Conservation (phyloP, 2,113 vertebrate species). For the Numenius arquata region DNA sequence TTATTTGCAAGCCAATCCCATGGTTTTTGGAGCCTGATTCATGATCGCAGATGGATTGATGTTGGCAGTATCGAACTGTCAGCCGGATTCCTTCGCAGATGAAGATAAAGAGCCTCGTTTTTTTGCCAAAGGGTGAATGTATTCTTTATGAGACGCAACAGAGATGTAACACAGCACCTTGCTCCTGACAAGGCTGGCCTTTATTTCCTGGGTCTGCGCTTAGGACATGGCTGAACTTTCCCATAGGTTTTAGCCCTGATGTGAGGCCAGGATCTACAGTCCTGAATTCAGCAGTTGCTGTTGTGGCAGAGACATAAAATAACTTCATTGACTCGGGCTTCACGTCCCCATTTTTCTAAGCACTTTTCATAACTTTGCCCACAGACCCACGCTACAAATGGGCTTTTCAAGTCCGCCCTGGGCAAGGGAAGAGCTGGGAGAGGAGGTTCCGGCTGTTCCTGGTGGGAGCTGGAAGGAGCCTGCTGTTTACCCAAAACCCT, state of each 20-base stretch:
- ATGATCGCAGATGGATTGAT: slow-evolving; percentile 18
- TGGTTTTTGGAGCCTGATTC: neutral
- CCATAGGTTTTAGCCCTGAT: slow-evolving; percentile 19
- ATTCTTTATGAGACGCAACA: slow-evolving; percentile 33
- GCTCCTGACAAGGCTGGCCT: slow-evolving; percentile 33
- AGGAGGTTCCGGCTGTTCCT: neutral
- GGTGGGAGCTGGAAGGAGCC: neutral
- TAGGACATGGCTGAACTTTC: neutral
- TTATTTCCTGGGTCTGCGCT: slow-evolving; percentile 45
- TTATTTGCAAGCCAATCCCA: neutral
- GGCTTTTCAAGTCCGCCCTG: slow-evolving; percentile 14
- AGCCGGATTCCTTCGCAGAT: neutral
- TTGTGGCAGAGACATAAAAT: neutral
- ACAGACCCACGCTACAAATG: neutral
- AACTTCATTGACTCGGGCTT: slow-evolving; percentile 14
- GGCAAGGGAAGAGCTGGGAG: neutral
- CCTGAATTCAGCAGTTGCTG: neutral
- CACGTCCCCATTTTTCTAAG: neutral
- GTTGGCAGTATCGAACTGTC: slow-evolving; percentile 24
- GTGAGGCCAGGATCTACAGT: slow-evolving; percentile 18
- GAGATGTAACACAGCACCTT: slow-evolving; percentile 51
- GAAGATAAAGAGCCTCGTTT: slow-evolving; percentile 21
- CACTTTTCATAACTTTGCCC: neutral
- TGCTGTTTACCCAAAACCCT: neutral
- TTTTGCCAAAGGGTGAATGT: slow-evolving; percentile 52